Evolutionary conservation across 2,113 vertebrate species (phyloP).

Genomic region (Tachysurus vachellii): DNA sequence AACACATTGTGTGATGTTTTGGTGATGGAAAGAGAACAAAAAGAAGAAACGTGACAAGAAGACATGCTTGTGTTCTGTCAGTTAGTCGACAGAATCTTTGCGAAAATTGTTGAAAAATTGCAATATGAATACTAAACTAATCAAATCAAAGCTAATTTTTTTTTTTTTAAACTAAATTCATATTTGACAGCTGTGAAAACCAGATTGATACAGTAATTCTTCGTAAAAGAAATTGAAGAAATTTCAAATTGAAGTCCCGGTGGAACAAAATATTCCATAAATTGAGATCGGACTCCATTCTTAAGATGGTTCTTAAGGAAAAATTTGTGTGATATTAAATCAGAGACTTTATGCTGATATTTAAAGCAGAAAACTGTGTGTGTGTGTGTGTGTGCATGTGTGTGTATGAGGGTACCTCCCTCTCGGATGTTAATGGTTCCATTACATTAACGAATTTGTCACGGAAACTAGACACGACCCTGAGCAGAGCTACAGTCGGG

Average conservation of each 20-base stretch:
- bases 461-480: conserved; percentile 42
- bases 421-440: conserved; percentile 40
- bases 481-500: conserved; percentile 14
- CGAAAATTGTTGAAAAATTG: neutral
- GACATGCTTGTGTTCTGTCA: neutral
- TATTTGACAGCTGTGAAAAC: neutral
- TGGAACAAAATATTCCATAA: neutral
- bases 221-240: neutral
- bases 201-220: neutral
- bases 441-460: conserved; percentile 52
- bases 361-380: neutral
- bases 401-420: conserved; percentile 1
- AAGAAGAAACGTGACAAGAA: neutral
- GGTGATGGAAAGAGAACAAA: neutral
- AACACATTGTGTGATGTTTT: neutral
- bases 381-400: conserved; percentile 21
- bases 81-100: neutral
- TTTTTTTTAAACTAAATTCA: neutral
- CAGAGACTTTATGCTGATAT: neutral
- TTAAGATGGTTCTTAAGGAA: too few species aligned
- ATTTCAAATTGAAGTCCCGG: neutral
- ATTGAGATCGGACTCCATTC: neutral
- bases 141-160: too few species aligned
- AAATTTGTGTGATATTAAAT: neutral
- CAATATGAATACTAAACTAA: neutral